Evolutionary conservation across 2,797 vertebrate genomes (phyloP).

Genomic region (Taeniopygia guttata): DNA sequence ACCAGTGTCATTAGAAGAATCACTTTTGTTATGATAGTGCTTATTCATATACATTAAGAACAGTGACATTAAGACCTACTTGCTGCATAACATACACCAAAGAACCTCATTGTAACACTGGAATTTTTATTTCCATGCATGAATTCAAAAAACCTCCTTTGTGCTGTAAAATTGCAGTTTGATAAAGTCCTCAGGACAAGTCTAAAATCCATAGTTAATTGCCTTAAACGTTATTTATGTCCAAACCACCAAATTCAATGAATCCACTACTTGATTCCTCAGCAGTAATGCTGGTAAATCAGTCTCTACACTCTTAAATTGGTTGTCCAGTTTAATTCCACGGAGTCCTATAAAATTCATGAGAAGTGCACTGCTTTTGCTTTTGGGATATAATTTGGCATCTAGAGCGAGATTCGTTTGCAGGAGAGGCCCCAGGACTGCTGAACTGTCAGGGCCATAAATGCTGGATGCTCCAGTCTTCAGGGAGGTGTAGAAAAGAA

Average conservation of each 20-base stretch:
- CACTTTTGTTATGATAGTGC: background rate
- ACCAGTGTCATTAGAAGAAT: background rate
- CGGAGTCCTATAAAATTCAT: background rate
- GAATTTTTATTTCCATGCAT: background rate
- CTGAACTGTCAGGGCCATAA: background rate
- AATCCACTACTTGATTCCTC: background rate
- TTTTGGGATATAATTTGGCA: background rate
- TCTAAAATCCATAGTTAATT: background rate
- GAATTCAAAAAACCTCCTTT: background rate
- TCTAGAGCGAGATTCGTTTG: accelerated
- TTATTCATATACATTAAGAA: background rate
- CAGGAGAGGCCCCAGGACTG: background rate
- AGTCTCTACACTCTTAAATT: background rate
- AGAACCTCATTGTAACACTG: background rate
- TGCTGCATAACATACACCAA: background rate
- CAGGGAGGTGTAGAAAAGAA: background rate
- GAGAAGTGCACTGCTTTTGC: background rate
- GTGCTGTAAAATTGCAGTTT: background rate
- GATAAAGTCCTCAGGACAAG: background rate
- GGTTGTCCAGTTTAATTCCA: background rate
- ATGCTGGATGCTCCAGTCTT: background rate
- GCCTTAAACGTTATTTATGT: background rate
- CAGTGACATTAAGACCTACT: background rate
- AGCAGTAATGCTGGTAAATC: background rate
- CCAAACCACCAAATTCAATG: background rate